phyloP scores from a whole-genome alignment of 2,888 invertebrate species.

The Caenorhabditis sp. region DNA sequence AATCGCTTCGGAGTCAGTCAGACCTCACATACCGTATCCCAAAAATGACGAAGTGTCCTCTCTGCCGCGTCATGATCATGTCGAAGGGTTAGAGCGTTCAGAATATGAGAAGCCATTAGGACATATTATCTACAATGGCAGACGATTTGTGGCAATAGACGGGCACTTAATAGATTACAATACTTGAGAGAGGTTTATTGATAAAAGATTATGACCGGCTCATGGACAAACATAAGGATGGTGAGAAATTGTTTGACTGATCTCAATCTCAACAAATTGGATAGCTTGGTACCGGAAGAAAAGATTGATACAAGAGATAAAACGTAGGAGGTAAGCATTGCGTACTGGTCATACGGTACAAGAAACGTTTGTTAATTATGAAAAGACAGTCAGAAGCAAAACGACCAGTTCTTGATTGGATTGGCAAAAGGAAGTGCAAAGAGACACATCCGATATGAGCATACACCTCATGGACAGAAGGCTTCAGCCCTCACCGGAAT shows the following conservation, averaged over 20 bases:
- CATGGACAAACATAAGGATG: conserved; percentile 25
- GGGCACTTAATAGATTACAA: conserved; percentile 5
- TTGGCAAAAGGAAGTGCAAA: background rate
- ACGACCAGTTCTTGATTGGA: background rate
- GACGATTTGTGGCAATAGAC: too few species aligned
- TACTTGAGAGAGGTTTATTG: background rate
- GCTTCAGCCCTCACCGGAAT: background rate
- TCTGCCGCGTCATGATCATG: conserved; percentile 62
- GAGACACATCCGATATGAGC: conserved; percentile 1
- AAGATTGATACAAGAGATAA: background rate
- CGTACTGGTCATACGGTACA: too few species aligned
- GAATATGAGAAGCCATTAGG: conserved; percentile 52
- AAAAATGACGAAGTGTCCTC: conserved; percentile 47
- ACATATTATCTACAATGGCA: conserved; percentile 21
- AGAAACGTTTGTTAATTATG: background rate
- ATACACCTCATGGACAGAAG: background rate
- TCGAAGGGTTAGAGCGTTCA: conserved; percentile 57
- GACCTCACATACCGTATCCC: conserved; percentile 48
- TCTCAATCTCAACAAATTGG: conserved; percentile 2
- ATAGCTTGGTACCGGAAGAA: background rate
- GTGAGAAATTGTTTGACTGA: conserved; percentile 13
- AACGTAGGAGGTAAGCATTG: too few species aligned
- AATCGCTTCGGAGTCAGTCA: background rate
- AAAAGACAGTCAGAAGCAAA: background rate
- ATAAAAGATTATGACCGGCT: conserved; percentile 46